phyloP scores from a whole-genome alignment of 2,888 invertebrate genomes.

The Stenodera caucasica region DNA sequence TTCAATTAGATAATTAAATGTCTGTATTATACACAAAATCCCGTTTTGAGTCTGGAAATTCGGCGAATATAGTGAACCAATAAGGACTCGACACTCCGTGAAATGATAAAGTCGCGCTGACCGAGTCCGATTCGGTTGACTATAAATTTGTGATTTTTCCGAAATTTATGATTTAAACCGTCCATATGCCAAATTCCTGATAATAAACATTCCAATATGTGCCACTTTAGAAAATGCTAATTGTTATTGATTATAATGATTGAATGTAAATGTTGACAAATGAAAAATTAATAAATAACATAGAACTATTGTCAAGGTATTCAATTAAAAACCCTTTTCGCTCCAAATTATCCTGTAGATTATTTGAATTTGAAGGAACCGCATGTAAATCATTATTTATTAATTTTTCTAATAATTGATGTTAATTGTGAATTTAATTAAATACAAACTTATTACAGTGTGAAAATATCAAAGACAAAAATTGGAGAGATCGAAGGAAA shows the following conservation, averaged over 20 bases:
- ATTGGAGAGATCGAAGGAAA: conserved; percentile 24
- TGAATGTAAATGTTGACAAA: not conserved
- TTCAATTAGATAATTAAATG: not conserved
- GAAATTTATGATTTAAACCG: not conserved
- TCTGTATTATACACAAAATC: not conserved
- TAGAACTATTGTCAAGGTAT: not conserved
- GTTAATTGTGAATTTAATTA: conserved; percentile 15
- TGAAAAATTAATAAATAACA: conserved; percentile 5
- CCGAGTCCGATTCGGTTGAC: too few species aligned
- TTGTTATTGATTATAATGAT: not conserved
- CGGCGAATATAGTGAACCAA: not conserved
- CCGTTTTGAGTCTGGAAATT: not conserved
- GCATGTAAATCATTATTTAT: conserved; percentile 5
- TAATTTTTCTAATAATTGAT: conserved; percentile 13
- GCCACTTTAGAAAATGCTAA: not conserved
- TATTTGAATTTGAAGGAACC: not conserved
- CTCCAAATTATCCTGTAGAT: not conserved
- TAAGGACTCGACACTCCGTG: not conserved
- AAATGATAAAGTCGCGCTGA: too few species aligned
- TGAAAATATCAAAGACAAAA: conserved; percentile 24
- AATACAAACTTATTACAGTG: conserved; percentile 24
- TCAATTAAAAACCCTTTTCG: not conserved
- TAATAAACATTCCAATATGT: not conserved
- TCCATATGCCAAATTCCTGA: not conserved
- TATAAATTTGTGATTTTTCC: not conserved